Percentiles rank a stretch among this genome's conserved stretches.
Conservation (phyloP, 2,888 invertebrate genomes). For the Lithophane ornitopus region DNA sequence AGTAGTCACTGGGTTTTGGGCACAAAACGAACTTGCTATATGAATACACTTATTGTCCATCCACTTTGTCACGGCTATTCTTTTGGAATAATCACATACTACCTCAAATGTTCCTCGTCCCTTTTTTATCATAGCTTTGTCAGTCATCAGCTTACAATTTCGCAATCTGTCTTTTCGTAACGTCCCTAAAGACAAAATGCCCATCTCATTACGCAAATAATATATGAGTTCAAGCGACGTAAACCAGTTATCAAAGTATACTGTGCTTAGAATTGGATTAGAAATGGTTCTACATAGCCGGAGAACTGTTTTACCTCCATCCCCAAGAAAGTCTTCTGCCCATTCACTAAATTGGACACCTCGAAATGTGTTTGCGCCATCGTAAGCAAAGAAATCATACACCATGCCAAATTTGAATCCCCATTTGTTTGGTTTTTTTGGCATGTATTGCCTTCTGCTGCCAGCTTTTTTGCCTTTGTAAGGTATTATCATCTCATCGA, state of each 20-base stretch:
- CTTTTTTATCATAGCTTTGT: conserved; percentile 6
- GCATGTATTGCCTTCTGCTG: conserved; percentile 45
- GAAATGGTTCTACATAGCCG: conserved; percentile 7
- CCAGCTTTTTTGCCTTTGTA: conserved; percentile 52
- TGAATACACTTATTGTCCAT: conserved; percentile 5
- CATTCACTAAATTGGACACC: conserved; percentile 3
- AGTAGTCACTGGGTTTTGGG: conserved; percentile 1
- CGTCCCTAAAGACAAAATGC: conserved; percentile 5
- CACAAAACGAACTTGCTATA: conserved; percentile 9
- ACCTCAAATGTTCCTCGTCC: conserved; percentile 9
- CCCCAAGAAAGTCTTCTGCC: conserved; percentile 8
- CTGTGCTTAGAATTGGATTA: conserved; percentile 6
- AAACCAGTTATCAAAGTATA: conserved; percentile 15
- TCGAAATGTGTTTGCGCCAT: conserved; percentile 41
- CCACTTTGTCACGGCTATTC: conserved; percentile 5
- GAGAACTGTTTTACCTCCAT: conserved; percentile 15
- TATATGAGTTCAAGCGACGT: not conserved
- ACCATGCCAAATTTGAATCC: conserved; percentile 49
- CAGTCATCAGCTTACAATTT: not conserved
- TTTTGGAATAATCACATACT: conserved; percentile 1
- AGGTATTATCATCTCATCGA: conserved; percentile 52
- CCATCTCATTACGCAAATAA: conserved; percentile 6
- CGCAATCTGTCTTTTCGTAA: conserved; percentile 15
- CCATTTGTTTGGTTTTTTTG: conserved; percentile 40
- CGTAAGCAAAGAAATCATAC: conserved; percentile 51